phyloP scores from a whole-genome alignment of 2,888 invertebrate genomes.

The Tryphoninae sp. region DNA sequence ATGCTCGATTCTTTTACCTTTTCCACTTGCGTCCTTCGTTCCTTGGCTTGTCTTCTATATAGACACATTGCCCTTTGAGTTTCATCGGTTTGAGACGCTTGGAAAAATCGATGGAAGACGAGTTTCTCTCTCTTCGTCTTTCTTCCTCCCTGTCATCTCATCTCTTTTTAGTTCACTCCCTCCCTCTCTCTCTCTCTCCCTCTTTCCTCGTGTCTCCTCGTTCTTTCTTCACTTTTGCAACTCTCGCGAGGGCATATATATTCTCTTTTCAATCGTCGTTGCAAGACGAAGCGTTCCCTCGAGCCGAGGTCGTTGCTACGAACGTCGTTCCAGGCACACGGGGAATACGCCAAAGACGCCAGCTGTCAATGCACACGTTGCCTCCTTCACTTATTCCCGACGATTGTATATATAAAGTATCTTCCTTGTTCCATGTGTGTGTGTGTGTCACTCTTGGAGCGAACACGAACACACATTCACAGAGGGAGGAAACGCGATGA shows the following conservation, averaged over 20 bases:
- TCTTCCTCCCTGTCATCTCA: slow-evolving; percentile 1
- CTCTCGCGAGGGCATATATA: slow-evolving; percentile 31
- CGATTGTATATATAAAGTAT: slow-evolving; percentile 40
- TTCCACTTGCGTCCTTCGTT: slow-evolving; percentile 30
- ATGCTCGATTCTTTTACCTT: slow-evolving; percentile 44
- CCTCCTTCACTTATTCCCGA: slow-evolving; percentile 42
- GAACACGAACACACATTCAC: neutral
- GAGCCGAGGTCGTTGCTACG: slow-evolving; percentile 56
- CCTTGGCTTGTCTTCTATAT: slow-evolving; percentile 27
- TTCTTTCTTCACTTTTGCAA: slow-evolving; percentile 38
- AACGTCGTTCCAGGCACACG: slow-evolving; percentile 43
- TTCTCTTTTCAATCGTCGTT: slow-evolving; percentile 30
- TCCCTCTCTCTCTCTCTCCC: neutral
- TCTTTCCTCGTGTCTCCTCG: slow-evolving; percentile 4
- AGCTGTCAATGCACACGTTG: slow-evolving; percentile 56
- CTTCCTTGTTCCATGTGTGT: slow-evolving; percentile 16
- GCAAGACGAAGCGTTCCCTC: slow-evolving; percentile 35
- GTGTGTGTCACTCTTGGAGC: slow-evolving; percentile 25
- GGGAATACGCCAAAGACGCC: slow-evolving; percentile 51
- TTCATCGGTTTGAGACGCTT: slow-evolving; percentile 45
- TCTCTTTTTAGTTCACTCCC: slow-evolving; percentile 5
- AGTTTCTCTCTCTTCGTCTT: slow-evolving; percentile 1
- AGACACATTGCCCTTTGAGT: slow-evolving; percentile 32
- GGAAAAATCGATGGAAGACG: slow-evolving; percentile 56
- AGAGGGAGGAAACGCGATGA: slow-evolving; percentile 52